A percentile compares a stretch with the other conserved stretches of the same genome.
Evolutionary conservation across 2,888 invertebrate genomes (phyloP).

Genomic region (Phaedon cochleariae): DNA sequence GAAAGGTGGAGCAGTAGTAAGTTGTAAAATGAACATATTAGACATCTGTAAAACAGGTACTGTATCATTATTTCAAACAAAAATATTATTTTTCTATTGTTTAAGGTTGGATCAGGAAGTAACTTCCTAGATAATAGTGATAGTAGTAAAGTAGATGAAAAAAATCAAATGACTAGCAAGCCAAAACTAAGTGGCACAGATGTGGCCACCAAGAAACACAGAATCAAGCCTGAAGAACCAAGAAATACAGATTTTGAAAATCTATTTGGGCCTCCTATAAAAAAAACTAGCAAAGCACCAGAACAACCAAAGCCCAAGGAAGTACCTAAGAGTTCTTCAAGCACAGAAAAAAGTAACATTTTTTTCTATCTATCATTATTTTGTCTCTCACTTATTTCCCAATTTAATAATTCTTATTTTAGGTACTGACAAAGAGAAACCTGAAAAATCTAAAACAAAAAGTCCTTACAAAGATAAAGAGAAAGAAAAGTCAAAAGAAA

Average conservation of each 20-base stretch:
- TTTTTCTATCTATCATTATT: background rate
- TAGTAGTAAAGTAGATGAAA: conserved; percentile 53
- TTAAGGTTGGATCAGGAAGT: conserved; percentile 54
- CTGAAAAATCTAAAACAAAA: conserved; percentile 59
- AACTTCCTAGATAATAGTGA: conserved; percentile 59
- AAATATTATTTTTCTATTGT: conserved; percentile 33
- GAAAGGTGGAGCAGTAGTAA: conserved; percentile 81
- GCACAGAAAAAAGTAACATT: conserved; percentile 64
- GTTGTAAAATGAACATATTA: conserved; percentile 28
- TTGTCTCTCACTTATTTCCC: background rate
- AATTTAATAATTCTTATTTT: background rate
- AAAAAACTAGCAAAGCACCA: conserved; percentile 76
- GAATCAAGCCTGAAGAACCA: conserved; percentile 56
- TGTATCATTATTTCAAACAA: background rate
- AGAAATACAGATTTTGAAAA: conserved; percentile 72
- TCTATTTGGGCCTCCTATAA: conserved; percentile 85
- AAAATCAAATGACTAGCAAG: conserved; percentile 72
- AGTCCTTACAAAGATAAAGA: conserved; percentile 67
- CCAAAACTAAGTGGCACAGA: conserved; percentile 71
- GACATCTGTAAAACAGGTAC: background rate
- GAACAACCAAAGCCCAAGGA: conserved; percentile 60
- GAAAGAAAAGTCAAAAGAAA: conserved; percentile 60
- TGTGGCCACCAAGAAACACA: conserved; percentile 54
- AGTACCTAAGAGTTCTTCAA: conserved; percentile 62
- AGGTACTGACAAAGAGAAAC: conserved; percentile 53